Conservation (phyloP, 2,888 invertebrate species). For the Dryadula phaetusa region DNA sequence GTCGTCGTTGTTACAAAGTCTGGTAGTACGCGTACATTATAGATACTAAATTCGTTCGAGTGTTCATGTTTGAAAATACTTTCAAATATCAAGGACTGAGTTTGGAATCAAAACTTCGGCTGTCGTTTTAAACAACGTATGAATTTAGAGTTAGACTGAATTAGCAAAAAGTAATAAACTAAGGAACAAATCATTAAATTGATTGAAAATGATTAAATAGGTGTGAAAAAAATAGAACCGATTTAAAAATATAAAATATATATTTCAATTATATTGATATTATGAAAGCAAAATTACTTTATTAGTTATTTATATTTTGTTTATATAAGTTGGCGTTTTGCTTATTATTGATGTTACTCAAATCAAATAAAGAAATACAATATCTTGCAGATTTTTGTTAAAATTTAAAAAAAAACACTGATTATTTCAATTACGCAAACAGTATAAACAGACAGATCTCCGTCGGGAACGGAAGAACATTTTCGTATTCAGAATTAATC, state of each 20-base stretch:
- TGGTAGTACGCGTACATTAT: too few relatives aligned
- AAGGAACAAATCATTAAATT: not conserved
- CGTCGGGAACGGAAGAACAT: constrained; percentile 47
- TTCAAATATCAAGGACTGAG: too few relatives aligned
- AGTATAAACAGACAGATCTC: constrained; percentile 46
- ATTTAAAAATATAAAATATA: too few relatives aligned
- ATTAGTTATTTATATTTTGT: too few relatives aligned
- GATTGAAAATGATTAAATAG: not conserved
- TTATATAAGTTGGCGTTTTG: not conserved
- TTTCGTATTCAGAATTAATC: constrained; percentile 69
- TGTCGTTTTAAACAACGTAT: not conserved
- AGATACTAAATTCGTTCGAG: too few relatives aligned
- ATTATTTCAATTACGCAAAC: constrained; percentile 46
- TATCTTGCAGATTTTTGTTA: constrained; percentile 12
- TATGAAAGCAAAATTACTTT: too few relatives aligned
- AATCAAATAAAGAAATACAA: not conserved
- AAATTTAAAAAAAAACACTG: constrained; percentile 46
- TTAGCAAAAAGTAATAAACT: not conserved
- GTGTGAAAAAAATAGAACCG: too few relatives aligned
- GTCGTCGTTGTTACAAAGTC: too few relatives aligned
- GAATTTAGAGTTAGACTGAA: not conserved
- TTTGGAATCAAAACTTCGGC: not conserved
- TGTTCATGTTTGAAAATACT: too few relatives aligned
- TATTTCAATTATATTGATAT: too few relatives aligned
- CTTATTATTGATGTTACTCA: not conserved